These are phyloP conservation scores for Mus spretus DNA, from an alignment of 2,797 vertebrate species.

Conservation along the genomic window DNA sequence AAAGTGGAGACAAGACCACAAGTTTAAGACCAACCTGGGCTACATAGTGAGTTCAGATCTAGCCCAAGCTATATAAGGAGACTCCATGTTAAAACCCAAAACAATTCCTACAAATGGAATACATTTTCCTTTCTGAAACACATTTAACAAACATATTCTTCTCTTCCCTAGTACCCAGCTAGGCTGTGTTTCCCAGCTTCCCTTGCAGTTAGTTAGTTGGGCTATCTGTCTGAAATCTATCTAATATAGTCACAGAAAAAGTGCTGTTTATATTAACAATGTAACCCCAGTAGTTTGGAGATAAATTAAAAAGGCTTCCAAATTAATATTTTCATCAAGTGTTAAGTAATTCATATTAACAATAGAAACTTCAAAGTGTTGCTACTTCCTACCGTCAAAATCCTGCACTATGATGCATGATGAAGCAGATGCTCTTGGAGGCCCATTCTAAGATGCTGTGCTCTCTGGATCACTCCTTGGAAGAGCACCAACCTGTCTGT, in stretches of 20 bases:
- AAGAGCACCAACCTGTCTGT: neutral
- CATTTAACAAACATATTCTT: conserved; percentile 47
- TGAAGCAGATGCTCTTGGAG: conserved; percentile 30
- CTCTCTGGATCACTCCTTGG: neutral
- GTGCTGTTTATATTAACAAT: conserved; percentile 54
- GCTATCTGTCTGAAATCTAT: conserved; percentile 20
- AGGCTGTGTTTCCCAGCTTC: neutral
- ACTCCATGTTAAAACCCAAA: neutral
- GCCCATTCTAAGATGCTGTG: neutral
- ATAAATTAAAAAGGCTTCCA: conserved; percentile 68
- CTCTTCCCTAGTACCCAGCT: conserved; percentile 1
- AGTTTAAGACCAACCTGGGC: neutral
- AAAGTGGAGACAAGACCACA: neutral
- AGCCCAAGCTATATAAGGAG: neutral
- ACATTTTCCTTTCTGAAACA: conserved; percentile 29
- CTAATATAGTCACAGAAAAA: neutral
- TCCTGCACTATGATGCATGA: neutral
- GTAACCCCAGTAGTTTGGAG: conserved; percentile 66
- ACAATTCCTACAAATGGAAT: neutral
- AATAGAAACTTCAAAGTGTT: conserved; percentile 76
- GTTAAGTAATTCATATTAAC: conserved; percentile 82
- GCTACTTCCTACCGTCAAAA: conserved; percentile 48
- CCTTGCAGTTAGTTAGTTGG: neutral
- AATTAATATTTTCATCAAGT: conserved; percentile 74
- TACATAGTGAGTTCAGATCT: neutral